phyloP scores from a whole-genome alignment of 2,888 invertebrate genomes.

The Lymantria monacha region DNA sequence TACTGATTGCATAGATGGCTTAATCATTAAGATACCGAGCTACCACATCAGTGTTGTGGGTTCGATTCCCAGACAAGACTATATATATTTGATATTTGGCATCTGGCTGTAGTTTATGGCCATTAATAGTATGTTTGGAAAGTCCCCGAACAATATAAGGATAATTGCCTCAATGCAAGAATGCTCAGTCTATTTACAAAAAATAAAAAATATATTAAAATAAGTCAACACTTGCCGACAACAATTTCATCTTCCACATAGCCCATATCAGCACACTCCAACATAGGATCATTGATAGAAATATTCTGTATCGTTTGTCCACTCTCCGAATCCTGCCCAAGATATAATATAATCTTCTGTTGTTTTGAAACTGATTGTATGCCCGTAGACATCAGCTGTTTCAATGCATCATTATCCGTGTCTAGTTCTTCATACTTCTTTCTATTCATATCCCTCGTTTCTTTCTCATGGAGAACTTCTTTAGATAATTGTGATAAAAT shows the following conservation, averaged over 20 bases:
- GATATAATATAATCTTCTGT: constrained; percentile 64
- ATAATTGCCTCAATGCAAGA: too few species aligned
- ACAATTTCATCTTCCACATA: constrained; percentile 43
- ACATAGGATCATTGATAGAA: constrained; percentile 54
- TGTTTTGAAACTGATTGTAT: constrained; percentile 61
- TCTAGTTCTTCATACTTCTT: constrained; percentile 44
- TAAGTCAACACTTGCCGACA: constrained; percentile 45
- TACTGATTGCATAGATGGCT: too few species aligned
- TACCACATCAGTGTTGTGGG: too few species aligned
- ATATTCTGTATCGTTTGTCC: constrained; percentile 74
- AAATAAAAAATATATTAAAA: too few species aligned
- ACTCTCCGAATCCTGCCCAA: constrained; percentile 57
- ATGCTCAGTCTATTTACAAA: too few species aligned
- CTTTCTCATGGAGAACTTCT: constrained; percentile 59
- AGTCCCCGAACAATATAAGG: too few species aligned
- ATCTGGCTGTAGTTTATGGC: too few species aligned
- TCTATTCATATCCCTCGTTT: constrained; percentile 45
- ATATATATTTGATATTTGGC: too few species aligned
- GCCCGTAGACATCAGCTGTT: constrained; percentile 67
- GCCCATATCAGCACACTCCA: constrained; percentile 45
- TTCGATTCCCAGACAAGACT: too few species aligned
- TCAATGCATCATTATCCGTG: constrained; percentile 58
- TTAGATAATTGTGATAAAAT: constrained; percentile 58
- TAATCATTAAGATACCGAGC: too few species aligned
- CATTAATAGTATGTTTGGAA: too few species aligned